Evolutionary conservation across 2,888 invertebrate species (phyloP).

Genomic region (Ligdia adustata): DNA sequence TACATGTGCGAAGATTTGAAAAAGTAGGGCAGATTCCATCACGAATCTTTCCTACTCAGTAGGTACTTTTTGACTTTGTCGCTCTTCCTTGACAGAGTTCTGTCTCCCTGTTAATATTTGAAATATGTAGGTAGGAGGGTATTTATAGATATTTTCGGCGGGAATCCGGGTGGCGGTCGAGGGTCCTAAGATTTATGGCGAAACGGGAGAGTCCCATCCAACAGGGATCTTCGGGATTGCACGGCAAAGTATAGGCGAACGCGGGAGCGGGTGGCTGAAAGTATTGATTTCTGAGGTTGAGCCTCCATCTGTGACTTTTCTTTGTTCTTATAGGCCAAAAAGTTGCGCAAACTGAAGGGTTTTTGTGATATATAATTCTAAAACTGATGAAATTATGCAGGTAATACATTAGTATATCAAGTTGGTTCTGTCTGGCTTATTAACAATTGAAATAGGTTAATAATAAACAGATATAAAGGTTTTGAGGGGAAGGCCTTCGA

Average conservation of each 20-base stretch:
- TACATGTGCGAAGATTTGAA: no score
- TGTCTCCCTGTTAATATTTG: slow-evolving; percentile 77
- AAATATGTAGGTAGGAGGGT: slow-evolving; percentile 79
- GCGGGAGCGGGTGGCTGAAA: slow-evolving; percentile 25
- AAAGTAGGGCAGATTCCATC: no score
- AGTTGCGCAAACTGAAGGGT: no score
- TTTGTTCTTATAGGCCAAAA: slow-evolving; percentile 5
- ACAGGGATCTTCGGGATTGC: slow-evolving; percentile 67
- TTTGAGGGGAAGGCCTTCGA: no score
- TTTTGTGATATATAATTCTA: no score
- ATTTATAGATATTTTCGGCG: slow-evolving; percentile 83
- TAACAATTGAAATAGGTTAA: no score
- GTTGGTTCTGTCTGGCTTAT: no score
- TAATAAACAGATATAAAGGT: no score
- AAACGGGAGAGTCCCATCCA: slow-evolving; percentile 82
- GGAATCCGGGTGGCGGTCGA: slow-evolving; percentile 81
- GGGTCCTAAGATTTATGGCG: slow-evolving; percentile 82
- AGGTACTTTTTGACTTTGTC: slow-evolving; percentile 62
- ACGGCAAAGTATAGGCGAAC: slow-evolving; percentile 39
- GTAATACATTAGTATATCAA: no score
- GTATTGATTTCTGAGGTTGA: slow-evolving; percentile 26
- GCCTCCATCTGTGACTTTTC: slow-evolving; percentile 22
- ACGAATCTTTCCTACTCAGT: no score
- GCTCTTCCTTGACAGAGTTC: slow-evolving; percentile 34
- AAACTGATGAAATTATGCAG: no score